These are phyloP conservation scores for Nineta flava DNA, from an alignment of 2,888 invertebrate species.

Conservation along the genomic window DNA sequence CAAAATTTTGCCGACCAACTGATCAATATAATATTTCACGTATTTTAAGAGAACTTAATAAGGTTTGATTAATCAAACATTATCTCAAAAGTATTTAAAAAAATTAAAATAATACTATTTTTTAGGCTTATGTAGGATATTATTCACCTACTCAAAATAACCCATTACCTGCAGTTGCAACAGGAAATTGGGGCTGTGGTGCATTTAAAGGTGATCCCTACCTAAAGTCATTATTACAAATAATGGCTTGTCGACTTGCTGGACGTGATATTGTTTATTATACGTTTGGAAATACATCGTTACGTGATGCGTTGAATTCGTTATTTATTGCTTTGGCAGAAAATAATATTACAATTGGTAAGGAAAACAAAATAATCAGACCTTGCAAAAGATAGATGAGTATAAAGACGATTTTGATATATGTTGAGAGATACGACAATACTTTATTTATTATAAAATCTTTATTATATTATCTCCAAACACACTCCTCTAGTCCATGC, in stretches of 20 bases:
- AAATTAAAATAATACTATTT: too few species aligned
- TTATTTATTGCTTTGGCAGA: constrained; percentile 41
- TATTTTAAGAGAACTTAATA: constrained; percentile 68
- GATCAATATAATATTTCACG: constrained; percentile 42
- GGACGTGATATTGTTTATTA: constrained; percentile 62
- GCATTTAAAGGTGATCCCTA: constrained; percentile 63
- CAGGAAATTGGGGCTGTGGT: constrained; percentile 94
- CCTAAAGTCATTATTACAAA: constrained; percentile 60
- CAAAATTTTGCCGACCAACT: constrained; percentile 36
- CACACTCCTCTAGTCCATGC: too few species aligned
- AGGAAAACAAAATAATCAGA: too few species aligned
- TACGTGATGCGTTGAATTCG: constrained; percentile 46
- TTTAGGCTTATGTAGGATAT: constrained; percentile 50
- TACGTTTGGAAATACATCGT: constrained; percentile 56
- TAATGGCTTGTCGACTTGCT: constrained; percentile 45
- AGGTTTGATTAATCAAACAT: constrained; percentile 24
- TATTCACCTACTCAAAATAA: constrained; percentile 25
- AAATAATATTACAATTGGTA: constrained; percentile 31
- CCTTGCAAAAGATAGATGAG: too few species aligned
- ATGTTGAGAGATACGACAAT: too few species aligned
- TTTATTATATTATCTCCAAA: too few species aligned
- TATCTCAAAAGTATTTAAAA: too few species aligned
- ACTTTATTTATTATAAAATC: too few species aligned
- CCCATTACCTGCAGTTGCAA: constrained; percentile 51
- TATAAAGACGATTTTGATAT: too few species aligned